These are phyloP conservation scores for Zelostemma sp. DNA, from an alignment of 1,140 invertebrate species.

Conservation along the genomic window DNA sequence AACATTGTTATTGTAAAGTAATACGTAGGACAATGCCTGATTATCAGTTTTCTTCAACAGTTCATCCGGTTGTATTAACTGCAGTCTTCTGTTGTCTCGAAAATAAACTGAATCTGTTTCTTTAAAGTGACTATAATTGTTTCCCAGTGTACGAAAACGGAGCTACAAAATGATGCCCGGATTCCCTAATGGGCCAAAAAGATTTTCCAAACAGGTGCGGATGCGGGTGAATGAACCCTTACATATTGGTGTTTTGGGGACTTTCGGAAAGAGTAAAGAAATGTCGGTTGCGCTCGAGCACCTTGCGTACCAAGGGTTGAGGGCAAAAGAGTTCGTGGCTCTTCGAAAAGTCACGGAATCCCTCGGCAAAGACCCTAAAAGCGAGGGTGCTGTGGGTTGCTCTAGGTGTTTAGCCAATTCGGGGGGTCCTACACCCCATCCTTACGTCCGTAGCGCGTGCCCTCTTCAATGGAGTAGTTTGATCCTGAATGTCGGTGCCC, in stretches of 20 bases:
- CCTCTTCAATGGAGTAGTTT: slow-evolving; percentile 65
- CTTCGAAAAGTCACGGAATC: slow-evolving; percentile 59
- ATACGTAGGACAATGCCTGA: too few relatives aligned
- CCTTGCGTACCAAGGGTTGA: slow-evolving; percentile 53
- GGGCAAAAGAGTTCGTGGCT: slow-evolving; percentile 39
- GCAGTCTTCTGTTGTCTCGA: too few relatives aligned
- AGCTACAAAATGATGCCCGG: too few relatives aligned
- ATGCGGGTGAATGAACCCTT: background rate
- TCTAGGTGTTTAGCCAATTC: slow-evolving; percentile 60
- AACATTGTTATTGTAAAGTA: too few relatives aligned
- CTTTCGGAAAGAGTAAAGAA: slow-evolving; percentile 21
- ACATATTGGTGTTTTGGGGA: too few relatives aligned
- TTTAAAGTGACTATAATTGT: too few relatives aligned
- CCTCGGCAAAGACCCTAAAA: slow-evolving; percentile 50
- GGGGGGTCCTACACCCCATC: slow-evolving; percentile 49
- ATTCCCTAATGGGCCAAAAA: too few relatives aligned
- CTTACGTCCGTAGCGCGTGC: slow-evolving; percentile 59
- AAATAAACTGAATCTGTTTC: too few relatives aligned
- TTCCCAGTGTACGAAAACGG: too few relatives aligned
- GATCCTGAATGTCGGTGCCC: slow-evolving; percentile 41
- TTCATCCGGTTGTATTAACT: too few relatives aligned
- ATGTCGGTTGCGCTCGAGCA: slow-evolving; percentile 33
- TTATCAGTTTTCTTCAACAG: too few relatives aligned
- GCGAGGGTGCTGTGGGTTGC: slow-evolving; percentile 58
- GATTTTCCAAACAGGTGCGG: background rate